Evolutionary conservation across 37 sponge, comb jelly and placozoan species (phyloP), one percentile per base, ranked within the genome.

Genomic region (Spongilla lacustris): DNA sequence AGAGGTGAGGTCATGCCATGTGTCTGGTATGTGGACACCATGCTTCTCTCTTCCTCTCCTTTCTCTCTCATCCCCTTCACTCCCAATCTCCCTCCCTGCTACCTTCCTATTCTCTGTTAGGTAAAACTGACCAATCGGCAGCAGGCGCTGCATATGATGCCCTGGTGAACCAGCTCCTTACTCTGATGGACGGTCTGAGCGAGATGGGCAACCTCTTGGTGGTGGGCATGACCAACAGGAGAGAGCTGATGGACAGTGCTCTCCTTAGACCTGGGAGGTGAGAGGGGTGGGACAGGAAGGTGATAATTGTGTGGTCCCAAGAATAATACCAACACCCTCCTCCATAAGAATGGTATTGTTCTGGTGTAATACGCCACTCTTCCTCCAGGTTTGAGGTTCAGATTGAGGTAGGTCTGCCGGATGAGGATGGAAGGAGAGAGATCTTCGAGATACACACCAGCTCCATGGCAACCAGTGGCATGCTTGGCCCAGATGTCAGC

Each of bases 371-470:
- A 28, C 5, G 10, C 5, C 70, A 5, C 4, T 69, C 70, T 8
- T 4, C 27, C 27, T n/a, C n/a, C 74, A 87, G 92, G 50, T 89
- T 96, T 78, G 97, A 96, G 58, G 92, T 96, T 33, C 97, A 94
- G 71, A 96, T 96, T 78, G 97, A 96, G 74, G 86, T 94, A 14
- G 74, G 74, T 9, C 91, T 96, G 21, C 97, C 97, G 0, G 89
- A 91, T 66, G 92, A 94, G 50, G 79, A 81, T 29, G 97, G 94
- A 50, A 78, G 97, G 72, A n/a, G 77, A 37, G 93, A 96, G 76
- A 96, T 96, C 48, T 91, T 96, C 50, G 90, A 92, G 46, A 94
- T 96, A 37, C 97, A 96, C 87, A 96, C 94, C 36, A 77, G 89
- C 30, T 75, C 46, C 37, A 89, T 96, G 89, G 81, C 87, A 49